These are phyloP conservation scores for Apoda limacodes DNA, from an alignment of 2,888 invertebrate species.

Conservation along the genomic window DNA sequence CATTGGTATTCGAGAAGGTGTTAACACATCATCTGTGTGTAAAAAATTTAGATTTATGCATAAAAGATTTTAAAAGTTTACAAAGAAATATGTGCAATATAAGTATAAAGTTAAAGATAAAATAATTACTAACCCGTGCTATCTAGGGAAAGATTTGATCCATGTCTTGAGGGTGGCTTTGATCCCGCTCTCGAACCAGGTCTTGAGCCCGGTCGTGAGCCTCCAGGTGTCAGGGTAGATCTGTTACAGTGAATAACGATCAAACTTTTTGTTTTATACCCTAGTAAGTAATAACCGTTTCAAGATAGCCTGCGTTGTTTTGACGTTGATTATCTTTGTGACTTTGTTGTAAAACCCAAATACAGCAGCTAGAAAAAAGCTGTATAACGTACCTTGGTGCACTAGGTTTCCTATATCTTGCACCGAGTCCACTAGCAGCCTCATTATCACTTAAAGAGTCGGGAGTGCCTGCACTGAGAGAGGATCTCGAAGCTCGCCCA, in stretches of 20 bases:
- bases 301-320: no score
- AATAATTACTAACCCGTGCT: slow-evolving; percentile 77
- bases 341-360: background rate
- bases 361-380: background rate
- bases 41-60: background rate
- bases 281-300: no score
- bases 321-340: no score
- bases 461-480: slow-evolving; percentile 87
- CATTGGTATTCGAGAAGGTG: slow-evolving; percentile 86
- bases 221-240: slow-evolving; percentile 81
- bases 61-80: slow-evolving; percentile 7
- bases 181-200: slow-evolving; percentile 89
- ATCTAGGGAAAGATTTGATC: slow-evolving; percentile 91
- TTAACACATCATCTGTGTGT: slow-evolving; percentile 79
- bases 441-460: slow-evolving; percentile 92
- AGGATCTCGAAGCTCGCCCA: slow-evolving; percentile 79
- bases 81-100: slow-evolving; percentile 1
- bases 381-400: slow-evolving; percentile 46
- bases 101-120: slow-evolving; percentile 2
- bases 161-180: slow-evolving; percentile 93
- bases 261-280: background rate
- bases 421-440: slow-evolving; percentile 78
- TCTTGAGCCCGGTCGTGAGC: slow-evolving; percentile 86
- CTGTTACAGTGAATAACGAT: slow-evolving; percentile 30
- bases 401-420: slow-evolving; percentile 77